These are phyloP conservation scores for Isoperla grammatica DNA, from an alignment of 2,888 invertebrate species.

Conservation along the genomic window DNA sequence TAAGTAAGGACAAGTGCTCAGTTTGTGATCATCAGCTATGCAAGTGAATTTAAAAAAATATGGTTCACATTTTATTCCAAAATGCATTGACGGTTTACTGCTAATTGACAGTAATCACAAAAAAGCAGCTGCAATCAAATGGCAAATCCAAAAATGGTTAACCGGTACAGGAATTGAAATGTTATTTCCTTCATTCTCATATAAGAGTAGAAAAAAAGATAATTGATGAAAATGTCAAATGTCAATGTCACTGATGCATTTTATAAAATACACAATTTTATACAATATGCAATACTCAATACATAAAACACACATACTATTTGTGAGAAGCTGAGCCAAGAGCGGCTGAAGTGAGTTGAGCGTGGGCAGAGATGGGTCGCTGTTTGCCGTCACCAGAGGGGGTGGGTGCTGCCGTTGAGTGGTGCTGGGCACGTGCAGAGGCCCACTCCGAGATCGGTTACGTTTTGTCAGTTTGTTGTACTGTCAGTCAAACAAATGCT, in stretches of 20 bases:
- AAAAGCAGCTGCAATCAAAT: no score
- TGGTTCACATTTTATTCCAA: no score
- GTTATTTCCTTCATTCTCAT: no score
- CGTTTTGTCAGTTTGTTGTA: constrained; percentile 41
- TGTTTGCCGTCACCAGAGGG: constrained; percentile 66
- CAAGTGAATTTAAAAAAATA: no score
- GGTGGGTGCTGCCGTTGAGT: constrained; percentile 44
- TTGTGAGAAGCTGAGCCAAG: constrained; percentile 76
- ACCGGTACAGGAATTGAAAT: no score
- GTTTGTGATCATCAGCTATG: no score
- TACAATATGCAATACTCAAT: not conserved
- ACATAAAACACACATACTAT: constrained; percentile 49
- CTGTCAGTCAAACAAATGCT: constrained; percentile 6
- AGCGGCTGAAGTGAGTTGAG: constrained; percentile 72
- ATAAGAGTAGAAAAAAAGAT: no score
- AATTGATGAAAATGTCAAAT: not conserved
- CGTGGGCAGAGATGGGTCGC: constrained; percentile 64
- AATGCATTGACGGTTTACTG: no score
- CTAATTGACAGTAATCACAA: no score
- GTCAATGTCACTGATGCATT: not conserved
- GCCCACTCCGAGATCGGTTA: constrained; percentile 51
- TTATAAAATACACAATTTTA: no score
- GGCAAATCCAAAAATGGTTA: no score
- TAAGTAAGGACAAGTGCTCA: no score
- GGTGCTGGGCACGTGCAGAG: constrained; percentile 15